Evolutionary conservation across 1,140 invertebrate genomes (phyloP).

Genomic region (Trichoplusia ni): DNA sequence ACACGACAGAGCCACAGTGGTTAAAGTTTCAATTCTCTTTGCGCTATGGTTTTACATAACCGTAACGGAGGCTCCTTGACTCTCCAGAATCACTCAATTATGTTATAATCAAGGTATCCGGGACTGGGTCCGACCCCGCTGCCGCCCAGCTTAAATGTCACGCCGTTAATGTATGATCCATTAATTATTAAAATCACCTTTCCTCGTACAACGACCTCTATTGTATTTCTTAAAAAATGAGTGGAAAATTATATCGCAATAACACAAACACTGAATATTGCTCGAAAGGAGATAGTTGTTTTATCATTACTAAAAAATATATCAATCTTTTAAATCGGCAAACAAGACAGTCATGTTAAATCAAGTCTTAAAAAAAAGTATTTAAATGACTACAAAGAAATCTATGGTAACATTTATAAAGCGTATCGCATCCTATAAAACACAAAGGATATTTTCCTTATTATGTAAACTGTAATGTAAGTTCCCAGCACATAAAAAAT

Average conservation of each 20-base stretch:
- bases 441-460: too few relatives aligned
- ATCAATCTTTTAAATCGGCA: too few relatives aligned
- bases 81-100: slow-evolving; percentile 65
- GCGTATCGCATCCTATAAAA: too few relatives aligned
- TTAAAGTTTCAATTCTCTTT: slow-evolving; percentile 40
- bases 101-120: slow-evolving; percentile 55
- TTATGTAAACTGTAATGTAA: too few relatives aligned
- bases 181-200: slow-evolving; percentile 45
- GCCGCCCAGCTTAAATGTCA: slow-evolving; percentile 45
- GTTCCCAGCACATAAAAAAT: too few relatives aligned
- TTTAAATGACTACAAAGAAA: too few relatives aligned
- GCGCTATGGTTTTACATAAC: slow-evolving; percentile 20
- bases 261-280: slow-evolving; percentile 17
- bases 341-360: too few relatives aligned
- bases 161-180: slow-evolving; percentile 45
- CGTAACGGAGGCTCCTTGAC: slow-evolving; percentile 3
- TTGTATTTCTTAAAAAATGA: slow-evolving; percentile 41
- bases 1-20: too few relatives aligned
- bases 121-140: slow-evolving; percentile 27
- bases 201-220: slow-evolving; percentile 35
- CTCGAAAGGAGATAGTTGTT: too few relatives aligned
- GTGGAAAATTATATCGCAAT: slow-evolving; percentile 35
- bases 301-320: too few relatives aligned
- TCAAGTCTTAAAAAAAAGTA: too few relatives aligned
- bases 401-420: too few relatives aligned